These are phyloP conservation scores for Tortrix viridana DNA, from an alignment of 2,888 invertebrate species.

Conservation along the genomic window DNA sequence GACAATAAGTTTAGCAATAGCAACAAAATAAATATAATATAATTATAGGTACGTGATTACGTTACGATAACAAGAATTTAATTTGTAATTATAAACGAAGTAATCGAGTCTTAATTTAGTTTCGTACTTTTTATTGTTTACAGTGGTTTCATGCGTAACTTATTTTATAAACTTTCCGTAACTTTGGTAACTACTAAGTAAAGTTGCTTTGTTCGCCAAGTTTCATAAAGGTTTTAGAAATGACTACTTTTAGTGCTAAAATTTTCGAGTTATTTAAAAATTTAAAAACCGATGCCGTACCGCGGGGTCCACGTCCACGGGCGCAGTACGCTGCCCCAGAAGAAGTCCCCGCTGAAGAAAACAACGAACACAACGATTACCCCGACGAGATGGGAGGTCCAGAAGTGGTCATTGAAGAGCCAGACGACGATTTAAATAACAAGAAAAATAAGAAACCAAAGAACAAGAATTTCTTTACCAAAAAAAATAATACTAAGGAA, in stretches of 20 bases:
- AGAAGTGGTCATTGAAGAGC: conserved; percentile 59
- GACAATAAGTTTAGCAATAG: no score
- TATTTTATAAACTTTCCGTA: no score
- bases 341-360: conserved; percentile 23
- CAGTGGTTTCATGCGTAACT: no score
- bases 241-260: conserved; percentile 56
- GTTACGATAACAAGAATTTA: no score
- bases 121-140: no score
- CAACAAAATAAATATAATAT: no score
- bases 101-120: no score
- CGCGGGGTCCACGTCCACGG: conserved; percentile 78
- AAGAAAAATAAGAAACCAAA: conserved; percentile 56
- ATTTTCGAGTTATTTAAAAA: conserved; percentile 71
- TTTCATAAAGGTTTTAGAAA: conserved; percentile 12
- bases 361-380: conserved; percentile 40
- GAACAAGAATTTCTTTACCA: conserved; percentile 52
- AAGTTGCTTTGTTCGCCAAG: conserved; percentile 17
- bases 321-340: conserved; percentile 46
- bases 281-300: conserved; percentile 80
- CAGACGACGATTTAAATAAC: conserved; percentile 49
- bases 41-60: no score
- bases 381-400: conserved; percentile 37
- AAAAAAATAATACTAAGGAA: conserved; percentile 46
- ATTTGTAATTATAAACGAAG: no score
- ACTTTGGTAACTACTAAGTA: neutral